Percentiles rank a stretch among this genome's conserved stretches.
These are phyloP conservation scores for Nesogale talazaci DNA, from an alignment of 2,113 vertebrate species.

Conservation along the genomic window DNA sequence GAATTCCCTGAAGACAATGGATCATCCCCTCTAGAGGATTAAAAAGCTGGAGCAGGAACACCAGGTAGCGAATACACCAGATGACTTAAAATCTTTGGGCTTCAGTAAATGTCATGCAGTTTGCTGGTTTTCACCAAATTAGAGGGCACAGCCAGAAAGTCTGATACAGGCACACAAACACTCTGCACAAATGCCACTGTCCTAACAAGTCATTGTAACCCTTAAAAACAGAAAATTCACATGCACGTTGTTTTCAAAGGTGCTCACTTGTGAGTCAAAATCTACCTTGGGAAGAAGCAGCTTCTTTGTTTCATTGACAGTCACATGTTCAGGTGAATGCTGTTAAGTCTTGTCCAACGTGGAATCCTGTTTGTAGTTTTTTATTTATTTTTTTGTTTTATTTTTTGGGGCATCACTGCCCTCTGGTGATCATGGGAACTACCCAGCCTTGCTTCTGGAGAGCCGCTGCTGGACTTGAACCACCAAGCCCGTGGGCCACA, in stretches of 20 bases:
- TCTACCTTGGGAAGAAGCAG: background rate
- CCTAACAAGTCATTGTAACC: background rate
- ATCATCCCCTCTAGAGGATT: slow-evolving; percentile 44
- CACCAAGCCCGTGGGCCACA: too few species aligned
- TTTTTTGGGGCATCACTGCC: too few species aligned
- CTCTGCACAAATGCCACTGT: slow-evolving; percentile 7
- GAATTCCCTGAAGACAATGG: slow-evolving; percentile 54
- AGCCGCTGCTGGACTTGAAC: too few species aligned
- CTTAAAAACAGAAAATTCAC: background rate
- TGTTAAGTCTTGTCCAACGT: background rate
- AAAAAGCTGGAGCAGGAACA: slow-evolving; percentile 60
- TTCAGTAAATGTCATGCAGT: background rate
- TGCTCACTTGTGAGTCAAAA: background rate
- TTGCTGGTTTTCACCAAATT: slow-evolving; percentile 44
- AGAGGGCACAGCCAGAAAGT: slow-evolving; percentile 17
- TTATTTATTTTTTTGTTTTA: too few species aligned
- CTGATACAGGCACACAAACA: slow-evolving; percentile 35
- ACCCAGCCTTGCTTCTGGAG: too few species aligned
- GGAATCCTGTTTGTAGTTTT: background rate
- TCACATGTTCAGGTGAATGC: background rate
- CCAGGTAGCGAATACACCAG: slow-evolving; percentile 12
- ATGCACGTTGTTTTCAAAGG: background rate
- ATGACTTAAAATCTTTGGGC: slow-evolving; percentile 48
- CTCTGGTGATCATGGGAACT: too few species aligned
- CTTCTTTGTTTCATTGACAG: slow-evolving; percentile 15